Percentiles rank a stretch among this genome's conserved stretches.
Conservation (phyloP, 2,797 vertebrate genomes). For the Cryptoprocta ferox region DNA sequence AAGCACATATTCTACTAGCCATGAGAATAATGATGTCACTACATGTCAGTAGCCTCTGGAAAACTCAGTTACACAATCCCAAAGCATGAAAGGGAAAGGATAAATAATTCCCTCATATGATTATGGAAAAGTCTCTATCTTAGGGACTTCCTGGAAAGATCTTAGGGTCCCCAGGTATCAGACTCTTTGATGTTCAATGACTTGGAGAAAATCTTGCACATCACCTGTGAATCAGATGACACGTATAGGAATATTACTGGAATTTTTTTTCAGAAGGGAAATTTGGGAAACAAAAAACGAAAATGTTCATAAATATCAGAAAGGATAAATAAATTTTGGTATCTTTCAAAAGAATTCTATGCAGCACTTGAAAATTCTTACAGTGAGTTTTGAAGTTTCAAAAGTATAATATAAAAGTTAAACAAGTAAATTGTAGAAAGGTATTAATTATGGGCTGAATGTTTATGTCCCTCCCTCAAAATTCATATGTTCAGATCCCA, state of each 20-base stretch:
- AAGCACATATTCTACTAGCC: neutral
- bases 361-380: neutral
- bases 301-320: neutral
- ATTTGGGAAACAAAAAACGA: neutral
- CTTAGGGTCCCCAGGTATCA: neutral
- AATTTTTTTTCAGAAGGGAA: neutral
- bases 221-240: neutral
- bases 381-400: neutral
- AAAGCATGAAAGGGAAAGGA: neutral
- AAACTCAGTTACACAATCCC: neutral
- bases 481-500: neutral
- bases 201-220: neutral
- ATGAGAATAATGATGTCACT: neutral
- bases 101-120: neutral
- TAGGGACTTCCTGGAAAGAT: neutral
- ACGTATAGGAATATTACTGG: neutral
- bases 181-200: neutral
- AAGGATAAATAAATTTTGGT: neutral
- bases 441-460: neutral
- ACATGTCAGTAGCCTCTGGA: neutral
- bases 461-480: neutral
- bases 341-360: neutral
- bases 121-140: neutral
- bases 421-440: neutral
- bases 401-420: neutral